Evolutionary conservation across 2,888 invertebrate genomes (phyloP).

Genomic region (Rhimphoctona megacephalus): DNA sequence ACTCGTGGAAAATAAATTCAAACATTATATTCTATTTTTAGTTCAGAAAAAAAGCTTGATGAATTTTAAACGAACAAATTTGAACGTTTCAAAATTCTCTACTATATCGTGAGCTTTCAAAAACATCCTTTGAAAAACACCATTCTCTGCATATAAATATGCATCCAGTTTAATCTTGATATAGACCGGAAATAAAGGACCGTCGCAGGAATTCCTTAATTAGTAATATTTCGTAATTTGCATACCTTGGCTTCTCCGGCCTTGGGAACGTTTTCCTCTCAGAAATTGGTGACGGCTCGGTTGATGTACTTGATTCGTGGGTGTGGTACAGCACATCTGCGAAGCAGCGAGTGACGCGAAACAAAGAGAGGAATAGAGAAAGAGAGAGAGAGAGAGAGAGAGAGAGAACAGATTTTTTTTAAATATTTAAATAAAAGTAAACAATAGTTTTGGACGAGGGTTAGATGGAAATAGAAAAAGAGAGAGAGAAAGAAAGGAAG

Average conservation of each 20-base stretch:
- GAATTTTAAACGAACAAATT: no score
- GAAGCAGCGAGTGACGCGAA: conserved; percentile 56
- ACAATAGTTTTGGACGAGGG: background rate
- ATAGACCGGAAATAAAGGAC: background rate
- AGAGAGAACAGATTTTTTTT: background rate
- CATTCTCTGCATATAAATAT: background rate
- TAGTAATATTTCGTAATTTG: background rate
- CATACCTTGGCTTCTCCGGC: conserved; percentile 82
- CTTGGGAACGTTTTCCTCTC: conserved; percentile 85
- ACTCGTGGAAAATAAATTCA: background rate
- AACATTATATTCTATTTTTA: background rate
- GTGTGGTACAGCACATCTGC: conserved; percentile 85
- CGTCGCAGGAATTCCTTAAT: background rate
- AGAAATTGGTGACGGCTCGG: conserved; percentile 86
- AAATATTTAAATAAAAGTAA: background rate
- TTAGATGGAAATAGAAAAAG: background rate
- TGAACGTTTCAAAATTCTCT: background rate
- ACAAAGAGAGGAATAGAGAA: conserved; percentile 17
- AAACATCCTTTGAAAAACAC: background rate
- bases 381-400: background rate
- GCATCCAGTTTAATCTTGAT: background rate
- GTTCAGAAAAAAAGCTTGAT: background rate
- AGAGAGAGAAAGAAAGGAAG: background rate
- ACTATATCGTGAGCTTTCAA: background rate
- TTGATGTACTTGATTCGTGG: conserved; percentile 86